Base-by-base conservation (phyloP, 2,797 vertebrate species). In the Epinephelus malabaricus region DNA sequence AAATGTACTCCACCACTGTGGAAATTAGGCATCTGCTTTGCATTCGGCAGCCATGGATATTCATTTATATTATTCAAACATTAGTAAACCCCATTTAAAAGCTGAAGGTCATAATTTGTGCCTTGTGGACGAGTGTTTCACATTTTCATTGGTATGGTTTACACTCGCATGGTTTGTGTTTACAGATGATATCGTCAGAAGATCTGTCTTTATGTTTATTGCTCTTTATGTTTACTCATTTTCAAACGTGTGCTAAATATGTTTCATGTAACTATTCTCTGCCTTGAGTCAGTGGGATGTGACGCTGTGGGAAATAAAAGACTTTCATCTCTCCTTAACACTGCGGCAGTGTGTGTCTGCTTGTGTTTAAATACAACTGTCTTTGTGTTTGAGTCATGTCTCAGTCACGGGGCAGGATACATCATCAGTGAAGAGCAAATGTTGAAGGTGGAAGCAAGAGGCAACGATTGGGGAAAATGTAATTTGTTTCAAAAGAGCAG, bases 381-480 rank as follows among this genome's bases (percentile, higher is more conserved):
- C 38, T 79, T 56, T 82, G 63, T 49, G 1, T 76, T 66, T 73
- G 68, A 82, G n/a, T 71, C 49, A 47, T 21, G 51, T 69, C n/a
- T 81, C 27, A 64, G 53, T 86, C 59, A 81, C 21, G 69, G 84
- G 76, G 87, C 86, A 91, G 86, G 81, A 91, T 70, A 66, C 30
- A 71, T 60, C 53, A 78, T 21, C 19, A 21, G 34, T 55, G 50
- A 76, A 61, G 56, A 85, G 59, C 19, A 77, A 77, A 45, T 34
- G 62, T 2, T 64, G 9, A 68, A 67, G 50, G 14, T 14, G 7
- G n/a, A 15, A 67, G 19, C 3, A 59, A 25, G 43, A 64, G 53
- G 73, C 13, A 54, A 46, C 0, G 14, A 79, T 78, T 38, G 43
- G 65, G 78, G 17, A 30, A 64, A 82, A 78, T 19, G 30, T 40